Conservation (phyloP, 2,888 invertebrate species). For the Dicranocentrus wangi region DNA sequence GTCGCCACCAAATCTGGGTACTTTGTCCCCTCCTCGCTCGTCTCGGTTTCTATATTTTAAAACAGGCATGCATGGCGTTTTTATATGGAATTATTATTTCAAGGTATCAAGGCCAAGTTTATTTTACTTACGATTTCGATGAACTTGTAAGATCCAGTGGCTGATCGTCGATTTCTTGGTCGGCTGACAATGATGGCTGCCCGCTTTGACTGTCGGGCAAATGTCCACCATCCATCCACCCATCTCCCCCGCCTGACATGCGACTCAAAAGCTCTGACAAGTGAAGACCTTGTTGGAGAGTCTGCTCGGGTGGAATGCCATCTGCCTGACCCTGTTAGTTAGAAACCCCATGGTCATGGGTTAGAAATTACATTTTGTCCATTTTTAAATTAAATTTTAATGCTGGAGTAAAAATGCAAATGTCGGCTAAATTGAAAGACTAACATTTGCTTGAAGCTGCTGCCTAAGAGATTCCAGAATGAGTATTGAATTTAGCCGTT, state of each 20-base stretch:
- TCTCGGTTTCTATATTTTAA: not conserved
- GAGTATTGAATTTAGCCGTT: slow-evolving; percentile 69
- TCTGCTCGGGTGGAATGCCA: slow-evolving; percentile 21
- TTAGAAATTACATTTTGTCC: too few relatives aligned
- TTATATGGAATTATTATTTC: not conserved
- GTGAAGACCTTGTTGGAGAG: slow-evolving; percentile 32
- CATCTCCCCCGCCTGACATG: slow-evolving; percentile 31
- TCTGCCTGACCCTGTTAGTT: not conserved
- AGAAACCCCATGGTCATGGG: too few relatives aligned
- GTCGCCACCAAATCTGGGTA: not conserved
- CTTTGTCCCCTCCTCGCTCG: slow-evolving; percentile 10
- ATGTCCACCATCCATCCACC: not conserved
- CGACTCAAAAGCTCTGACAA: slow-evolving; percentile 38
- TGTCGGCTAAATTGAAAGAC: not conserved
- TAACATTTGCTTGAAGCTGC: slow-evolving; percentile 65
- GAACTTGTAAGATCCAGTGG: slow-evolving; percentile 67
- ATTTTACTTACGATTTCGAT: slow-evolving; percentile 25
- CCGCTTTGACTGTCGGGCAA: not conserved
- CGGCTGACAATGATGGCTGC: slow-evolving; percentile 3
- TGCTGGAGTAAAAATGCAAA: too few relatives aligned
- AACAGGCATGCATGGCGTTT: too few relatives aligned
- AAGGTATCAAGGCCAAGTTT: not conserved
- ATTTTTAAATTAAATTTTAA: too few relatives aligned
- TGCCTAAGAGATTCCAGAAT: slow-evolving; percentile 70
- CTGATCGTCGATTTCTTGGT: slow-evolving; percentile 64